phyloP scores from a whole-genome alignment of 2,113 vertebrate species.

The Leptodactylus fuscus region DNA sequence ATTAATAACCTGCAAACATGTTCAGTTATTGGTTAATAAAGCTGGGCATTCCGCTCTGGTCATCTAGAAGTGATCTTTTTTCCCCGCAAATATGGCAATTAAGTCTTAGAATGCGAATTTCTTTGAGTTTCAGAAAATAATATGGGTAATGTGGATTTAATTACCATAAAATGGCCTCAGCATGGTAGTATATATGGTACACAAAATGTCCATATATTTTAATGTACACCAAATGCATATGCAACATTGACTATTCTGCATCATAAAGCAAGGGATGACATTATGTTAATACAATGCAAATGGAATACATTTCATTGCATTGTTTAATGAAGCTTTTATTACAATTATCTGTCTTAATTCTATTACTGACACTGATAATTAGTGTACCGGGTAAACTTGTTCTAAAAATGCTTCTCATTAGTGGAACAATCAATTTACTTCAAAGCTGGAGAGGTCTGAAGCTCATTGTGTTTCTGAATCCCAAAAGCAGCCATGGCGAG shows the following conservation, averaged over 20 bases:
- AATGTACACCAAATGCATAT: slow-evolving; percentile 39
- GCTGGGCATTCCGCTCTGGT: neutral
- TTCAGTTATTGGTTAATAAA: slow-evolving; percentile 1
- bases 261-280: slow-evolving; percentile 21
- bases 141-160: slow-evolving; percentile 19
- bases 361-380: slow-evolving; percentile 55
- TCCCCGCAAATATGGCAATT: neutral
- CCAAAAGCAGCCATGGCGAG: neutral
- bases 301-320: slow-evolving; percentile 50
- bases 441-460: neutral
- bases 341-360: slow-evolving; percentile 58
- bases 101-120: neutral
- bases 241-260: slow-evolving; percentile 43
- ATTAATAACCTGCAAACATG: neutral
- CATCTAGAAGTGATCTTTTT: neutral
- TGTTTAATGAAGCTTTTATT: slow-evolving; percentile 59
- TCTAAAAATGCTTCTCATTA: slow-evolving; percentile 58
- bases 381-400: slow-evolving; percentile 53
- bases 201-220: slow-evolving; percentile 31
- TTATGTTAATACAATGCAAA: slow-evolving; percentile 51
- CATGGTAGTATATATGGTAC: slow-evolving; percentile 9
- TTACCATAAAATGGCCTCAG: neutral
- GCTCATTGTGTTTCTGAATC: neutral
- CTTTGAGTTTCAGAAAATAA: slow-evolving; percentile 1
- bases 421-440: slow-evolving; percentile 48